phyloP scores from a whole-genome alignment of 2,888 invertebrate genomes.

The Salpingus planirostris region DNA sequence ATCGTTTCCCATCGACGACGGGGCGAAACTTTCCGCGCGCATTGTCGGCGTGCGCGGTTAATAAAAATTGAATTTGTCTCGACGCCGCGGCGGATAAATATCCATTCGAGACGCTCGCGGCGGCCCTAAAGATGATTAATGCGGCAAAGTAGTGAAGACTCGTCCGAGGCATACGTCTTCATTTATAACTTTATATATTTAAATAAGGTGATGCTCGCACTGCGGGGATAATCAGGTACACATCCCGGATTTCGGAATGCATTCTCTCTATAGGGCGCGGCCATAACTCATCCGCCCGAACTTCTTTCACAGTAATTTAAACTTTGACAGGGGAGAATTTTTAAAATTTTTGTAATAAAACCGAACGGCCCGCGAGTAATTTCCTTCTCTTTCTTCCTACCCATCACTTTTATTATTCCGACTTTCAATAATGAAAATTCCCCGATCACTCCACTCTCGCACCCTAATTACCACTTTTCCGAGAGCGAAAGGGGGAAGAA shows the following conservation, averaged over 20 bases:
- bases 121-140: slow-evolving; percentile 15
- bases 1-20: slow-evolving; percentile 4
- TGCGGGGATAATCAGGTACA: slow-evolving; percentile 13
- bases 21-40: slow-evolving; percentile 2
- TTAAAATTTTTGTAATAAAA: no score
- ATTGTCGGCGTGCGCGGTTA: no score
- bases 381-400: no score
- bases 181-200: slow-evolving; percentile 16
- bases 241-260: slow-evolving; percentile 13
- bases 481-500: no score
- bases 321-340: slow-evolving; percentile 18
- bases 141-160: slow-evolving; percentile 11
- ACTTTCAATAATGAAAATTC: slow-evolving; percentile 11
- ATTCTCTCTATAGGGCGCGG: slow-evolving; percentile 17
- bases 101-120: slow-evolving; percentile 5
- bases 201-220: slow-evolving; percentile 13
- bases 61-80: slow-evolving; percentile 6
- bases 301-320: slow-evolving; percentile 18
- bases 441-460: slow-evolving; percentile 2
- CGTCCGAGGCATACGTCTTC: slow-evolving; percentile 14
- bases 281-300: slow-evolving; percentile 14
- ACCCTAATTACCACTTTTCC: slow-evolving; percentile 8
- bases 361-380: no score
- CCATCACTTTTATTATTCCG: slow-evolving; percentile 12
- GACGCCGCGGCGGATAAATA: slow-evolving; percentile 7